Conservation (phyloP, 2,888 invertebrate genomes). For the Lissonota sp. region DNA sequence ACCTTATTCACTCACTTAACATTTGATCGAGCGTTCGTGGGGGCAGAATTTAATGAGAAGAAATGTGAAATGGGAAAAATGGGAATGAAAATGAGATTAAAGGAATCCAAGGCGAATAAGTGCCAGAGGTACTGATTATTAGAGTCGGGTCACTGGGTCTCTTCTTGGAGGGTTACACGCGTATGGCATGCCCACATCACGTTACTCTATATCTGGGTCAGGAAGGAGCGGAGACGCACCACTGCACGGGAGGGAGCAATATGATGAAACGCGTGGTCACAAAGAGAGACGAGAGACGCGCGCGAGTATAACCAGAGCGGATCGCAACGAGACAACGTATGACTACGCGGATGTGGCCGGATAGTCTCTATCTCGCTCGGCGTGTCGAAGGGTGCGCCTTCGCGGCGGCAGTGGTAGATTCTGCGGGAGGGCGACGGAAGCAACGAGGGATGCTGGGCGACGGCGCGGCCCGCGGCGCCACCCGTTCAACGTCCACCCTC, state of each 20-base stretch:
- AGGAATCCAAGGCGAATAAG: background rate
- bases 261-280: constrained; percentile 56
- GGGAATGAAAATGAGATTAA: background rate
- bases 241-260: constrained; percentile 7
- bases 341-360: constrained; percentile 79
- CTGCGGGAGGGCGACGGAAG: constrained; percentile 80
- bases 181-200: constrained; percentile 43
- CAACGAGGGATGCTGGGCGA: constrained; percentile 82
- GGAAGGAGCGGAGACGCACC: constrained; percentile 50
- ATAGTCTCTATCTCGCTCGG: constrained; percentile 68
- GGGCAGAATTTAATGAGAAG: background rate
- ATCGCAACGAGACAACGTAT: constrained; percentile 82
- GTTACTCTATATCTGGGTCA: constrained; percentile 59
- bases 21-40: background rate
- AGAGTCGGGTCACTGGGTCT: constrained; percentile 43
- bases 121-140: constrained; percentile 31
- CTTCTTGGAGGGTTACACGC: constrained; percentile 22
- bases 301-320: constrained; percentile 64
- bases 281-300: constrained; percentile 49
- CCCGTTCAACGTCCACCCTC: constrained; percentile 70
- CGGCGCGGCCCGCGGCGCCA: constrained; percentile 83
- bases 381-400: constrained; percentile 81
- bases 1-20: background rate
- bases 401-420: constrained; percentile 74
- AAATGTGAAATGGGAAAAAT: background rate